These are phyloP conservation scores for Drosophila borborema DNA, from an alignment of 2,888 invertebrate genomes.

Conservation along the genomic window DNA sequence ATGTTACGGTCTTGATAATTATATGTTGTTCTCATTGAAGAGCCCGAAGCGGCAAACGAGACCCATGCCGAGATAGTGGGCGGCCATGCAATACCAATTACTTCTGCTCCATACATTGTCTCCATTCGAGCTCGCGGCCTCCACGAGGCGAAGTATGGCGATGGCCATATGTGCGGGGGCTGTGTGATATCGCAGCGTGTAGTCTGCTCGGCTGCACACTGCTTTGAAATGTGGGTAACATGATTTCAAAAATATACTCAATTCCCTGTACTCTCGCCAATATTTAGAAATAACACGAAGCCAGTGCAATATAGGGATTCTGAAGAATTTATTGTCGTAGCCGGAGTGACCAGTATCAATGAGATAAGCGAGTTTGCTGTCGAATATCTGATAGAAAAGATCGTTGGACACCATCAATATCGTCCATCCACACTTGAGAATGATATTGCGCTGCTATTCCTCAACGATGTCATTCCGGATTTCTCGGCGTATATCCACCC, in stretches of 20 bases:
- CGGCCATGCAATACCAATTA: slow-evolving; percentile 38
- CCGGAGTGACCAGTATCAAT: slow-evolving; percentile 32
- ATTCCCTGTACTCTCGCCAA: neutral
- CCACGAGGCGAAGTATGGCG: slow-evolving; percentile 40
- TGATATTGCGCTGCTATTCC: slow-evolving; percentile 61
- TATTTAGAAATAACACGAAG: slow-evolving; percentile 33
- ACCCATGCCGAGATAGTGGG: slow-evolving; percentile 58
- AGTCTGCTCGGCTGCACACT: slow-evolving; percentile 63
- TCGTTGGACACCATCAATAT: slow-evolving; percentile 39
- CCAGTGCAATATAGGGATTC: slow-evolving; percentile 19
- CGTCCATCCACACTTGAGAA: slow-evolving; percentile 41
- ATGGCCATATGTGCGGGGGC: slow-evolving; percentile 61
- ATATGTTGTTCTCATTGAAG: slow-evolving; percentile 2
- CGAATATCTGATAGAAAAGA: slow-evolving; percentile 39
- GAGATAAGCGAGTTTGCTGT: slow-evolving; percentile 5
- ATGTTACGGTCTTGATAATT: neutral
- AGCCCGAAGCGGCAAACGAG: neutral
- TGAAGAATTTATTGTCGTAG: slow-evolving; percentile 47
- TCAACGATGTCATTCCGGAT: slow-evolving; percentile 45
- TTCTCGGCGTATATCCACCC: slow-evolving; percentile 5
- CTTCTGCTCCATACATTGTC: slow-evolving; percentile 49
- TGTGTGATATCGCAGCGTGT: slow-evolving; percentile 54
- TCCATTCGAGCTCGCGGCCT: slow-evolving; percentile 47
- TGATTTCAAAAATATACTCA: neutral
- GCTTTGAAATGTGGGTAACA: slow-evolving; percentile 51